Evolutionary conservation across 2,113 vertebrate genomes (phyloP).

Genomic region (Lepus americanus): DNA sequence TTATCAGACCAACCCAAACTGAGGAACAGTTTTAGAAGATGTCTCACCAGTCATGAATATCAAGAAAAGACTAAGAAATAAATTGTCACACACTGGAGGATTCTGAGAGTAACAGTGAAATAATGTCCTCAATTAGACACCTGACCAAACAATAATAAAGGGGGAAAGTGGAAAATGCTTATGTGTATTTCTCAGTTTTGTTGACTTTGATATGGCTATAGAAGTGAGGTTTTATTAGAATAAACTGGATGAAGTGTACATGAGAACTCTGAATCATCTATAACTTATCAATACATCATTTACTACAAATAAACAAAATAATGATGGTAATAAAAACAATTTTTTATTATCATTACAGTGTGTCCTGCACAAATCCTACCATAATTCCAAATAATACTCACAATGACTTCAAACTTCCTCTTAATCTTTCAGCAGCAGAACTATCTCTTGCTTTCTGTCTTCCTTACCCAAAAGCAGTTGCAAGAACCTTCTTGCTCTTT

Average conservation of each 20-base stretch:
- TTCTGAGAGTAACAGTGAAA: too few species aligned
- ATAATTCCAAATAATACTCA: neutral
- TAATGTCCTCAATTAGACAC: neutral
- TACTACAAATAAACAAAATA: neutral
- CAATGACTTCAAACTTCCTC: neutral
- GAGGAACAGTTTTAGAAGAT: neutral
- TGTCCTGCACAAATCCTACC: neutral
- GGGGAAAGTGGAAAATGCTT: neutral
- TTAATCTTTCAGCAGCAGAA: rapidly evolving
- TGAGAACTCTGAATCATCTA: neutral
- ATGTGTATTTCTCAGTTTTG: neutral
- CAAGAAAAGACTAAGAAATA: neutral
- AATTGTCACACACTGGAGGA: neutral
- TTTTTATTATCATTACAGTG: neutral
- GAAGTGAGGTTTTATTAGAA: neutral
- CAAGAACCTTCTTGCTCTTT: neutral
- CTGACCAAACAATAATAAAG: neutral
- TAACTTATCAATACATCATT: neutral
- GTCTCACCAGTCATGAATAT: neutral
- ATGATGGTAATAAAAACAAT: neutral
- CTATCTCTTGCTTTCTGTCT: neutral
- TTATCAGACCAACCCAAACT: neutral
- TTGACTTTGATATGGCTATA: neutral
- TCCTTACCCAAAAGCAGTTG: neutral
- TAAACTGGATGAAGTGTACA: neutral